A percentile compares a stretch with the other conserved stretches of the same genome.
phyloP scores from a whole-genome alignment of 2,113 vertebrate genomes.

The Chloropsis cyanopogon region DNA sequence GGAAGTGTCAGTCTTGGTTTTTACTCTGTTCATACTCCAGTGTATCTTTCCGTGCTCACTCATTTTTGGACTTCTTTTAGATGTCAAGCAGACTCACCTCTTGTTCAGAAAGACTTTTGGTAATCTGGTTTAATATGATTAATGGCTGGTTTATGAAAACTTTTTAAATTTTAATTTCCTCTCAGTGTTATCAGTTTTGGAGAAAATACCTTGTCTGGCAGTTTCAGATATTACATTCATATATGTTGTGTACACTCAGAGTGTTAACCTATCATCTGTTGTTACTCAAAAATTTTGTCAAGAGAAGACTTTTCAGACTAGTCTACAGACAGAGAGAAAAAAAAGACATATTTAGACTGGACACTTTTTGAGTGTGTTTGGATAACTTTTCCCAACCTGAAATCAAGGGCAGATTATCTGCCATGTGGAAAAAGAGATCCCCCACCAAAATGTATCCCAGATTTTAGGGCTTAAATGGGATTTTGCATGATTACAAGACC shows the following conservation, averaged over 20 bases:
- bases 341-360: fast-evolving
- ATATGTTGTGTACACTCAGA: neutral
- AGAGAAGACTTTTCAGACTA: neutral
- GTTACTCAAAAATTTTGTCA: neutral
- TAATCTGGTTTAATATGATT: neutral
- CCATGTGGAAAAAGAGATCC: fast-evolving
- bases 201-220: neutral
- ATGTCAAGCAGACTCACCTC: neutral
- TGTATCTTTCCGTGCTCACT: neutral
- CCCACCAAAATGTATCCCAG: neutral
- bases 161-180: neutral
- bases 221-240: neutral
- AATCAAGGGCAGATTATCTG: neutral
- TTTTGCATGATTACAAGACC: neutral
- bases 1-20: neutral
- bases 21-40: neutral
- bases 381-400: neutral
- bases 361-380: neutral
- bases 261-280: neutral
- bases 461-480: neutral
- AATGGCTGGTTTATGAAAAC: neutral
- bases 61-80: neutral
- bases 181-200: neutral
- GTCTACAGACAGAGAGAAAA: neutral
- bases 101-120: neutral